Evolutionary conservation across 2,888 invertebrate genomes (phyloP), one percentile per base, ranked within the genome.

Genomic region (Sesia bembeciformis): DNA sequence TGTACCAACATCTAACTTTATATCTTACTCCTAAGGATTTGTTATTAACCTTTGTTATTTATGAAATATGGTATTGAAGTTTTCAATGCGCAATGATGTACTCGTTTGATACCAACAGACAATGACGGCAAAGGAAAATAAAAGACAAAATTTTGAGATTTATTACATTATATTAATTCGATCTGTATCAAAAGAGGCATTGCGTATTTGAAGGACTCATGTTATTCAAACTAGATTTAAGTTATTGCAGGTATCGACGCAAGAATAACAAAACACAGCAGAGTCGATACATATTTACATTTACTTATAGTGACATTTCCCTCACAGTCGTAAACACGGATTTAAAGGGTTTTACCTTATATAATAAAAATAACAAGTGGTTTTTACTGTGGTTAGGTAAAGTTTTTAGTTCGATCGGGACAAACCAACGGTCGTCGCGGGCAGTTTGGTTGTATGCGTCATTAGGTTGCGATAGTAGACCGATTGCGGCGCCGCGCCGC

Each of bases 391-490:
- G 7, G 49, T 40, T 40, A 40, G 51, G 46, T 46, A 43, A n/a
- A n/a, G 23, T 46, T 46, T 46, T 46, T 8, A 46, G 5, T 46
- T 50, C 7, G 5, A 39, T 38, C 70, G 74, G 76, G 78, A 68
- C 72, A 75, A 80, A 72, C 78, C 81, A 80, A 78, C 76, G 74
- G 79, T 72, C 66, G 64, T 71, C 72, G 74, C 70, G 7, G 50
- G 5, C 68, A 64, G 76, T 23, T 23, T 23, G 23, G 23, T 23
- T 23, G 23, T 23, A 74, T 83, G 82, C 86, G 87, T 86, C 85
- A 82, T 70, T 54, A 53, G 63, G 71, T 76, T 77, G 77, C 76
- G 73, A 75, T 75, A 78, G 70, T 72, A 73, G 73, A 75, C 70
- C 67, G 63, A 66, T 66, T 8, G 39, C 53, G 63, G 67, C 71